These are phyloP conservation scores for Lampropteryx suffumata DNA, from an alignment of 2,888 invertebrate genomes.

Conservation along the genomic window DNA sequence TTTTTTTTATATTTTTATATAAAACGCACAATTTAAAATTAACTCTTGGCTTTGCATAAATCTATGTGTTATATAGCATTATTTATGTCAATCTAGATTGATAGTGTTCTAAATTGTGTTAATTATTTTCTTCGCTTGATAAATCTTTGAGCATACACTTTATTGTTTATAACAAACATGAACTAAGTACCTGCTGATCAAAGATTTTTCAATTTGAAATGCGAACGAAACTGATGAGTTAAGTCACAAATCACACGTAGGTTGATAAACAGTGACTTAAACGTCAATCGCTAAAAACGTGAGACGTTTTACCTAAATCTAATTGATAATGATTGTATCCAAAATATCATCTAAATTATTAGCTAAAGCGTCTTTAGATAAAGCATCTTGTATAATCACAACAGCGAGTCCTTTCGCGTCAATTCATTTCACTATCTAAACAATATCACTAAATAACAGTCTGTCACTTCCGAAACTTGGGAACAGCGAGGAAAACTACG, in stretches of 20 bases:
- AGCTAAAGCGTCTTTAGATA: slow-evolving; percentile 79
- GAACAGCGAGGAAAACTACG: slow-evolving; percentile 79
- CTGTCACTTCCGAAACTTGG: slow-evolving; percentile 80
- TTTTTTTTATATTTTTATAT: background rate
- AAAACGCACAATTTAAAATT: slow-evolving; percentile 6
- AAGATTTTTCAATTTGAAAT: slow-evolving; percentile 2
- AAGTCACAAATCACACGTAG: slow-evolving; percentile 49
- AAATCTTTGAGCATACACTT: slow-evolving; percentile 1
- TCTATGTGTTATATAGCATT: background rate
- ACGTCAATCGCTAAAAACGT: slow-evolving; percentile 56
- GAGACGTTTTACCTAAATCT: slow-evolving; percentile 31
- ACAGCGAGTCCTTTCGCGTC: slow-evolving; percentile 61
- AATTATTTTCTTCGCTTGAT: background rate
- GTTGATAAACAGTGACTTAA: slow-evolving; percentile 57
- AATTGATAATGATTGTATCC: slow-evolving; percentile 65
- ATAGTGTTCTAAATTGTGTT: background rate
- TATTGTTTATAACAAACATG: slow-evolving; percentile 2
- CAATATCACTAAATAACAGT: slow-evolving; percentile 77
- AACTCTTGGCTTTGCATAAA: background rate
- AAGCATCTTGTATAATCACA: slow-evolving; percentile 81
- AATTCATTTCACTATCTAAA: slow-evolving; percentile 75
- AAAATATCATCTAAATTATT: slow-evolving; percentile 74
- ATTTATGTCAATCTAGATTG: background rate
- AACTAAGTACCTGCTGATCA: background rate
- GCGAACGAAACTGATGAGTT: slow-evolving; percentile 8